Evolutionary conservation across 1,140 invertebrate genomes (phyloP), one percentile per base, ranked within the genome.

Genomic region (Hyphantria cunea): DNA sequence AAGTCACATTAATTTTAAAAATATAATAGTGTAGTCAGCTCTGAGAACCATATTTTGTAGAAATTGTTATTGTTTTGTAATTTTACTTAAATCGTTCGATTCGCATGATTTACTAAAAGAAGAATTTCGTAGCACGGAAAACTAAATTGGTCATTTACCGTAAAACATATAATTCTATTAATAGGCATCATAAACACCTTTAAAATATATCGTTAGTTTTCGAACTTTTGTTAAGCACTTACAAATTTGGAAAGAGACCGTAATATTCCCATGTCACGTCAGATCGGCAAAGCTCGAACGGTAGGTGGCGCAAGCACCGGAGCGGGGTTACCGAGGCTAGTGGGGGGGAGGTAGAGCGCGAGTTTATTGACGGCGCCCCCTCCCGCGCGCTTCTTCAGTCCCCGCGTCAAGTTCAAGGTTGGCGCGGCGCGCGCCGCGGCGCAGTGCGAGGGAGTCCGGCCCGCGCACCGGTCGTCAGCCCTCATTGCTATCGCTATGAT

Each of bases 351-450:
- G 49, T 25, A 45, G 25, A 51, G 66, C 65, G 80, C 73, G 81
- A 89, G 84, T 86, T 86, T 88, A 89, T 88, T 90, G 87, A 88
- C 87, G 87, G 87, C 77, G 68, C 78, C 73, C 78, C 54, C 72
- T 64, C 69, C 75, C 50, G 66, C 31, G 64, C 68, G 53, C 66
- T 48, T 68, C 53, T 50, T 56, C 25, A 64, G 49, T 48, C 50
- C 91, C 86, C 90, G 86, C 89, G 90, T 92, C 94, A 95, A 94
- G 94, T 95, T 94, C 94, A 94, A 94, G 94, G 93, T 91, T 92
- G 92, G 92, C 90, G 84, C 90, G 91, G 92, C 91, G 92, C 92
- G 93, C 92, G 92, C 92, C 92, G 92, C 92, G 87, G 92, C 92
- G 83, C 88, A 89, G 87, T 89, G 87, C 82, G 80, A 88, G 87